These are phyloP conservation scores for Sinohyriopsis cumingii DNA, from an alignment of 2,888 invertebrate genomes.

Conservation along the genomic window DNA sequence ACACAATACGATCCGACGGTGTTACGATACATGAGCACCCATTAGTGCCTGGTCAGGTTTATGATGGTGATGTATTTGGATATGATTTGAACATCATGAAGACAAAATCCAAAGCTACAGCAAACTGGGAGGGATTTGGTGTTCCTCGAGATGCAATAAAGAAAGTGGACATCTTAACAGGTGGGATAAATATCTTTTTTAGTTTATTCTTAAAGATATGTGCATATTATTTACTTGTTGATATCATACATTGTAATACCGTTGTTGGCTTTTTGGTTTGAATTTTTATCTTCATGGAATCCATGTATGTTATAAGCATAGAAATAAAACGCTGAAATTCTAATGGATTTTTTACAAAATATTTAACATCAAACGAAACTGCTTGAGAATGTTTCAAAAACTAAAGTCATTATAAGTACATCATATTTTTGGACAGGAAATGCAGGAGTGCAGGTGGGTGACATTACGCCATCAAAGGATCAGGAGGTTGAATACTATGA, in stretches of 20 bases:
- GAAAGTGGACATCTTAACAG: constrained; percentile 19
- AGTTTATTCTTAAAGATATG: no score
- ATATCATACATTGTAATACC: no score
- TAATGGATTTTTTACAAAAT: background rate
- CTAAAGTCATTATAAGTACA: no score
- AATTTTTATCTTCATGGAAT: no score
- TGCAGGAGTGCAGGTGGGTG: constrained; percentile 23
- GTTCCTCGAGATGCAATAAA: constrained; percentile 18
- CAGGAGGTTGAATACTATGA: constrained; percentile 48
- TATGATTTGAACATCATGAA: constrained; percentile 38
- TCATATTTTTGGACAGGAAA: constrained; percentile 25
- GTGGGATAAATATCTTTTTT: constrained; percentile 4
- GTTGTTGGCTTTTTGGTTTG: no score
- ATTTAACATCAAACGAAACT: no score
- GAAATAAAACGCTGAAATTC: background rate
- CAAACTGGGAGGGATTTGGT: constrained; percentile 60
- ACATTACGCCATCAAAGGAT: constrained; percentile 20
- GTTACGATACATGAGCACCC: constrained; percentile 48
- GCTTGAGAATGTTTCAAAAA: no score
- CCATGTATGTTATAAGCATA: no score
- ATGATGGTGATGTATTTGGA: constrained; percentile 42
- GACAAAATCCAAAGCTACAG: constrained; percentile 33
- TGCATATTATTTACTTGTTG: no score
- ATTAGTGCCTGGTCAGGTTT: constrained; percentile 47
- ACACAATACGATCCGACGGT: constrained; percentile 45